phyloP scores from a whole-genome alignment of 1,140 invertebrate genomes.

The Heliothis subflexa region DNA sequence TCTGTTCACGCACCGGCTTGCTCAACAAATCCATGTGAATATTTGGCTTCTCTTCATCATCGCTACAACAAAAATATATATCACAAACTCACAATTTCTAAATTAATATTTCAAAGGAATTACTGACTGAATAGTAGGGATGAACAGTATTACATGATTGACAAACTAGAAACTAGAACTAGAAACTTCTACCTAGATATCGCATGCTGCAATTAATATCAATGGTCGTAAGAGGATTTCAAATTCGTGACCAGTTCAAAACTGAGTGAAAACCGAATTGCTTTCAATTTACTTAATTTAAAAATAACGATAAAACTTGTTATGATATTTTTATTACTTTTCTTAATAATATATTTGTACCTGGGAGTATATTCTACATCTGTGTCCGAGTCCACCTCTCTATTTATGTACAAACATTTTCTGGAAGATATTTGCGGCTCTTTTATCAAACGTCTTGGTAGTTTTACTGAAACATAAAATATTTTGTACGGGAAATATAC shows the following conservation, averaged over 20 bases:
- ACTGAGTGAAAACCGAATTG: no score
- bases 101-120: no score
- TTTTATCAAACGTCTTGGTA: conserved; percentile 59
- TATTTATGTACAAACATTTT: conserved; percentile 69
- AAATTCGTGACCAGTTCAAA: background rate
- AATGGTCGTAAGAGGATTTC: background rate
- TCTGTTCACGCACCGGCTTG: conserved; percentile 74
- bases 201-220: no score
- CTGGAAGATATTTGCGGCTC: conserved; percentile 71
- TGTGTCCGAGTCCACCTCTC: conserved; percentile 78
- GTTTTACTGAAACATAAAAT: conserved; percentile 58
- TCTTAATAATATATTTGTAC: conserved; percentile 51
- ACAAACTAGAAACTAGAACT: no score
- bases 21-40: conserved; percentile 69
- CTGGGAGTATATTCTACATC: conserved; percentile 76
- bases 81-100: background rate
- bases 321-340: no score
- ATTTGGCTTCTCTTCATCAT: conserved; percentile 55
- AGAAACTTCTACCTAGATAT: no score
- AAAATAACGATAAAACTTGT: no score
- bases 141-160: no score
- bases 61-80: conserved; percentile 41
- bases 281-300: no score
- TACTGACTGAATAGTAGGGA: no score
- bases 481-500: conserved; percentile 1